phyloP scores from a whole-genome alignment of 2,797 vertebrate species.

The Pelochelys cantorii region DNA sequence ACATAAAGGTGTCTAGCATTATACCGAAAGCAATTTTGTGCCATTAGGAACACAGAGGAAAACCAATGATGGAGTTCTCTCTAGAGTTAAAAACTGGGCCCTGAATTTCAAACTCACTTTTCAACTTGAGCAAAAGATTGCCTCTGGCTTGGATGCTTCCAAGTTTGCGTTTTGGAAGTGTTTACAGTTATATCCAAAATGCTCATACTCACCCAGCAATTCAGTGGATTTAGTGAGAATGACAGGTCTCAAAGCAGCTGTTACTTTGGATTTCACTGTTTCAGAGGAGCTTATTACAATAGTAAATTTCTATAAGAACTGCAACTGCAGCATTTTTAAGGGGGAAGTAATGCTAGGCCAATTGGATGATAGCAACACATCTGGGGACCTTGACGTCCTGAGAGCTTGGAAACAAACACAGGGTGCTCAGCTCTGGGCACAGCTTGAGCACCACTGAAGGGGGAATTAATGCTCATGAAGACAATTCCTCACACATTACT shows the following conservation, averaged over 20 bases:
- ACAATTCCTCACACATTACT: slow-evolving; percentile 7
- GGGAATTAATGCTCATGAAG: not conserved
- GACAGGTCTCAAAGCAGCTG: slow-evolving; percentile 65
- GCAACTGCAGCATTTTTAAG: slow-evolving; percentile 43
- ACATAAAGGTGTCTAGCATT: not conserved
- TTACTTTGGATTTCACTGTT: slow-evolving; percentile 50
- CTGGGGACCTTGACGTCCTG: slow-evolving; percentile 25
- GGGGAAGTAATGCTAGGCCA: slow-evolving; percentile 45
- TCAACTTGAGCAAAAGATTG: not conserved
- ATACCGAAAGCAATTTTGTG: not conserved
- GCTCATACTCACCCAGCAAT: slow-evolving; percentile 55
- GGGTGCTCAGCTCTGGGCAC: not conserved
- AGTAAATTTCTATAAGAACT: slow-evolving; percentile 67
- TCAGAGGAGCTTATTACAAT: slow-evolving; percentile 69
- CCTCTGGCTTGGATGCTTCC: slow-evolving; percentile 34
- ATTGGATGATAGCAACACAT: slow-evolving; percentile 58
- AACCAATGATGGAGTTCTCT: not conserved
- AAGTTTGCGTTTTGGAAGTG: not conserved
- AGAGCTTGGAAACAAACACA: not conserved
- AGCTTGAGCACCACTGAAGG: not conserved
- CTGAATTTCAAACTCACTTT: slow-evolving; percentile 24
- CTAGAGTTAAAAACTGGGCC: not conserved
- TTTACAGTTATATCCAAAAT: slow-evolving; percentile 29
- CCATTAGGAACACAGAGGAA: not conserved
- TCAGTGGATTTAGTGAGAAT: slow-evolving; percentile 53